Percentiles rank a stretch among this genome's conserved stretches.
phyloP scores from a whole-genome alignment of 2,888 invertebrate species.

The Alviniconcha strummeri region DNA sequence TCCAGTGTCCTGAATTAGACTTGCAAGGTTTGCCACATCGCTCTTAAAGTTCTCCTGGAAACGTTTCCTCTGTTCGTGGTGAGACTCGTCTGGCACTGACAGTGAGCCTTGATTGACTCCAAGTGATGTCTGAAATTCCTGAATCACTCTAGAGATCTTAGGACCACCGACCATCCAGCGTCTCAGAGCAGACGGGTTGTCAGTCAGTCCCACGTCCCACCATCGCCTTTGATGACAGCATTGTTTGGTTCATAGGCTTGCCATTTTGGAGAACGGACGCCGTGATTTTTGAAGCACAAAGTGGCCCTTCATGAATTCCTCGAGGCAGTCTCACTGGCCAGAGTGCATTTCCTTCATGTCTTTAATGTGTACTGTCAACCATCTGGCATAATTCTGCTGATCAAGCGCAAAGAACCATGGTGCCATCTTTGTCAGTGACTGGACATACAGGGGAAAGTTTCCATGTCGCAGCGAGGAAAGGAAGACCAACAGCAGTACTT shows the following conservation, averaged over 20 bases:
- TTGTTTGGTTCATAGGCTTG: slow-evolving; percentile 47
- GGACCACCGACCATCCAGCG: slow-evolving; percentile 42
- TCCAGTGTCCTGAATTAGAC: no score
- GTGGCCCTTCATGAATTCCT: slow-evolving; percentile 23
- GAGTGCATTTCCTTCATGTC: neutral
- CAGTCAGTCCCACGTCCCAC: slow-evolving; percentile 44
- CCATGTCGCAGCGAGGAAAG: slow-evolving; percentile 16
- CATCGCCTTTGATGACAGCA: slow-evolving; percentile 37
- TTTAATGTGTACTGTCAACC: slow-evolving; percentile 37
- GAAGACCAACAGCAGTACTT: neutral
- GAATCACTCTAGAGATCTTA: slow-evolving; percentile 28
- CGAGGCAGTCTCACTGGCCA: neutral
- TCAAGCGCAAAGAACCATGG: slow-evolving; percentile 41
- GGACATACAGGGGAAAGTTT: slow-evolving; percentile 25
- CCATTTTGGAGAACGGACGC: slow-evolving; percentile 36
- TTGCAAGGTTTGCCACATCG: no score
- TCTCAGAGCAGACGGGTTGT: slow-evolving; percentile 38
- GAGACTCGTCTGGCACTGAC: no score
- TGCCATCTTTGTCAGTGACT: slow-evolving; percentile 31
- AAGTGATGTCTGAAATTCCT: neutral
- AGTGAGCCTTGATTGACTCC: neutral
- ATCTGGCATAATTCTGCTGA: slow-evolving; percentile 38
- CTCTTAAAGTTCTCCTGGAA: no score
- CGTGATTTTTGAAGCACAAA: slow-evolving; percentile 32
- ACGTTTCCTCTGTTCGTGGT: no score